A percentile compares a stretch with the other conserved stretches of the same genome.
Evolutionary conservation across 2,888 invertebrate genomes (phyloP).

Genomic region (Ctenicera cuprea): DNA sequence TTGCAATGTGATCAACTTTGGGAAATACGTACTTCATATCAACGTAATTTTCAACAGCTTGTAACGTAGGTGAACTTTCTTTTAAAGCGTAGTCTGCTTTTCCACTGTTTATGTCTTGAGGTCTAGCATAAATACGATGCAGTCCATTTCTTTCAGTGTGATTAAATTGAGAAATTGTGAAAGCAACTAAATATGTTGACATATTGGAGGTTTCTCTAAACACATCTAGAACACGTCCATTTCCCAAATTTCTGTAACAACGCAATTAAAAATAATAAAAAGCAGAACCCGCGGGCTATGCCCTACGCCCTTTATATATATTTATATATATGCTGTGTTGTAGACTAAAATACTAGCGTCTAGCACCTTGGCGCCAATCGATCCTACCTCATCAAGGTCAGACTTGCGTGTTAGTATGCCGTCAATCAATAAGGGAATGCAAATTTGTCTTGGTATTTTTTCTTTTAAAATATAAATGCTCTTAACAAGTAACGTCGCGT

Average conservation of each 20-base stretch:
- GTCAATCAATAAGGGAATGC: too few species aligned
- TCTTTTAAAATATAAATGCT: too few species aligned
- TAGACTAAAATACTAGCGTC: too few species aligned
- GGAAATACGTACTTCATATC: slow-evolving; percentile 76
- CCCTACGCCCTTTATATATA: too few species aligned
- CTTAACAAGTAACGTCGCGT: too few species aligned
- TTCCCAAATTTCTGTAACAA: slow-evolving; percentile 29
- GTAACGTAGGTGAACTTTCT: slow-evolving; percentile 72
- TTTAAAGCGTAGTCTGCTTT: slow-evolving; percentile 72
- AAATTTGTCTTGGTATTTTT: too few species aligned
- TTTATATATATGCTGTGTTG: too few species aligned
- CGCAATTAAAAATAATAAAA: neutral
- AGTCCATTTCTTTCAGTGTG: slow-evolving; percentile 4
- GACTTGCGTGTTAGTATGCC: too few species aligned
- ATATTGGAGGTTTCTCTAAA: slow-evolving; percentile 74
- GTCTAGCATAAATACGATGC: slow-evolving; percentile 67
- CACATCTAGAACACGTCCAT: slow-evolving; percentile 13
- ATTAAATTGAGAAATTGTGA: slow-evolving; percentile 86
- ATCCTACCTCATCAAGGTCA: too few species aligned
- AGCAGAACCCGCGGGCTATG: too few species aligned
- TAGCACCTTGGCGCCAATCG: too few species aligned
- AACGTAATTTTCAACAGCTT: slow-evolving; percentile 76
- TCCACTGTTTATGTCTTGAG: slow-evolving; percentile 71
- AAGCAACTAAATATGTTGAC: slow-evolving; percentile 92
- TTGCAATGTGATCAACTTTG: slow-evolving; percentile 89